Evolutionary conservation across 2,113 vertebrate species (phyloP).

Genomic region (Platichthys stellatus): DNA sequence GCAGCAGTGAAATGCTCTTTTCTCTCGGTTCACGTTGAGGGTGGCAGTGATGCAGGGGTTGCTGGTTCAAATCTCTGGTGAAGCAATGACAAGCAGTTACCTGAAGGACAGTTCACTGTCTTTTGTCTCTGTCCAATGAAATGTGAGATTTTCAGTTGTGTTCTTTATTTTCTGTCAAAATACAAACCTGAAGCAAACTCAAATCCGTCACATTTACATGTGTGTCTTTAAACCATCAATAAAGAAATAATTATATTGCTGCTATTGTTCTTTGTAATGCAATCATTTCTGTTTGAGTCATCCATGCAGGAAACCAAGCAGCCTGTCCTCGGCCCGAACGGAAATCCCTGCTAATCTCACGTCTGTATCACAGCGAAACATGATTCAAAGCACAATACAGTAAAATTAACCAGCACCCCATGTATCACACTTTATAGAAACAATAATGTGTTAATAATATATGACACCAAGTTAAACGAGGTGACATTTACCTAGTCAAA

Average conservation of each 20-base stretch:
- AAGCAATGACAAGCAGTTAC: too few relatives aligned
- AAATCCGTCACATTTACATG: background rate
- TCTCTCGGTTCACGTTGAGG: background rate
- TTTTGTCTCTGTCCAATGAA: background rate
- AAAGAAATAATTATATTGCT: background rate
- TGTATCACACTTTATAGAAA: background rate
- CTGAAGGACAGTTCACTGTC: too few relatives aligned
- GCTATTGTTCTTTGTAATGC: background rate
- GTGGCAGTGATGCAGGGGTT: background rate
- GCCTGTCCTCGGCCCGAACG: conserved; percentile 24
- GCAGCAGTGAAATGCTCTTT: conserved; percentile 47
- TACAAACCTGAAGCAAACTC: background rate
- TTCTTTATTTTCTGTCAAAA: background rate
- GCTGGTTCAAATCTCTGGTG: conserved; percentile 1
- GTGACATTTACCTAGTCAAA: too few relatives aligned
- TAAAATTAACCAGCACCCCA: background rate
- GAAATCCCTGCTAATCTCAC: conserved; percentile 56
- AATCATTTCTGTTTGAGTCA: conserved; percentile 28
- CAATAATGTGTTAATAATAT: background rate
- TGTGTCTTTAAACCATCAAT: background rate
- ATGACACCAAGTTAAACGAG: background rate
- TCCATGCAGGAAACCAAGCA: conserved; percentile 47
- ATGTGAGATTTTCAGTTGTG: background rate
- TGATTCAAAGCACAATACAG: conserved; percentile 5
- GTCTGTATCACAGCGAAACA: conserved; percentile 47